Evolutionary conservation across 1,140 invertebrate genomes (phyloP).

Genomic region (Drosophila fuyamai): DNA sequence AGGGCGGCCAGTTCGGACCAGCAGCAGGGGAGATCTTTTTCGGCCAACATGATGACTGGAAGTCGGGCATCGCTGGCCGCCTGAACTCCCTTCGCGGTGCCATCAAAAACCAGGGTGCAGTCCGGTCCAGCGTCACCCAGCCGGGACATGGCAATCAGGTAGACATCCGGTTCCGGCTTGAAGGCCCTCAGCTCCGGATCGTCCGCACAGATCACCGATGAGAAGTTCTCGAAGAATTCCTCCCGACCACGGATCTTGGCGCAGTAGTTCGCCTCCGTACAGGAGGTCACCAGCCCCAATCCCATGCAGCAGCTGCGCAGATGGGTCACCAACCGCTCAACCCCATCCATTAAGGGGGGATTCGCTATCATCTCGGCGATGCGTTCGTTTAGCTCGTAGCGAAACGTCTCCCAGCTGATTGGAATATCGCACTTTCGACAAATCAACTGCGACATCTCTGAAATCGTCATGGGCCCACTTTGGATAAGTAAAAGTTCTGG

Average conservation of each 20-base stretch:
- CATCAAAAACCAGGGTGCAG: slow-evolving; percentile 96
- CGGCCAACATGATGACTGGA: slow-evolving; percentile 95
- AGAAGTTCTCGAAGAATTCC: slow-evolving; percentile 90
- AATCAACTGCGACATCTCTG: slow-evolving; percentile 58
- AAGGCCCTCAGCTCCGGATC: slow-evolving; percentile 94
- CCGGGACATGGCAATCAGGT: slow-evolving; percentile 92
- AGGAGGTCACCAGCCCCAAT: slow-evolving; percentile 95
- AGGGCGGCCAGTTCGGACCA: slow-evolving; percentile 87
- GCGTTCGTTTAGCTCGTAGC: slow-evolving; percentile 86
- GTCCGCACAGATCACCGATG: slow-evolving; percentile 93
- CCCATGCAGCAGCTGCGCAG: slow-evolving; percentile 91
- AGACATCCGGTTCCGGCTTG: slow-evolving; percentile 97
- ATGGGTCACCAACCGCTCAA: slow-evolving; percentile 92
- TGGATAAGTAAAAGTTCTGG: slow-evolving; percentile 87
- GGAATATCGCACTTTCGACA: slow-evolving; percentile 36
- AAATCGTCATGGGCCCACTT: slow-evolving; percentile 85
- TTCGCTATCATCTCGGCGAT: slow-evolving; percentile 90
- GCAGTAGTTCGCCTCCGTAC: slow-evolving; percentile 89
- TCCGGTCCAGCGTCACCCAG: slow-evolving; percentile 91
- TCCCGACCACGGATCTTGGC: slow-evolving; percentile 91
- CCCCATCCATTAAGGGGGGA: slow-evolving; percentile 88
- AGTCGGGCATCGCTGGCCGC: slow-evolving; percentile 93
- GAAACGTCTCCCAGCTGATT: slow-evolving; percentile 44
- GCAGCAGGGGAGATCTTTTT: slow-evolving; percentile 88
- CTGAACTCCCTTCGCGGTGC: slow-evolving; percentile 94